Evolutionary conservation across 2,888 invertebrate species (phyloP).

Genomic region (Odiellus spinosus): DNA sequence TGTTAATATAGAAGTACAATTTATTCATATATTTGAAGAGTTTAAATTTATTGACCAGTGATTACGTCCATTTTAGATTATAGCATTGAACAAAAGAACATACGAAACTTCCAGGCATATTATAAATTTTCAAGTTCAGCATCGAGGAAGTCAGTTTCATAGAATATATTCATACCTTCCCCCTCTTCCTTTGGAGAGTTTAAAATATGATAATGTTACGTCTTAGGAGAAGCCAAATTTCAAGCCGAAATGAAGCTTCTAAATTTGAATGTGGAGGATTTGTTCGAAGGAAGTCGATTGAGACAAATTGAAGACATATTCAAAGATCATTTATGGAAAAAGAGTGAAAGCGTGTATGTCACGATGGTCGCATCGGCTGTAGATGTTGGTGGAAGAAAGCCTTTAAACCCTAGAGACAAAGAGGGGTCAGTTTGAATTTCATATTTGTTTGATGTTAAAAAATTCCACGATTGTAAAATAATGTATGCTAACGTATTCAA

Average conservation of each 20-base stretch:
- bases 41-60: too few relatives aligned
- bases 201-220: not conserved
- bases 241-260: slow-evolving; percentile 72
- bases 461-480: not conserved
- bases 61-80: too few relatives aligned
- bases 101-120: slow-evolving; percentile 53
- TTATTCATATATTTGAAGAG: too few relatives aligned
- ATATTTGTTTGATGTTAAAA: not conserved
- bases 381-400: slow-evolving; percentile 64
- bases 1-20: slow-evolving; percentile 21
- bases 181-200: too few relatives aligned
- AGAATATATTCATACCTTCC: not conserved
- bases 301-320: slow-evolving; percentile 60
- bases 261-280: slow-evolving; percentile 72
- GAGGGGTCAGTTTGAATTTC: slow-evolving; percentile 50
- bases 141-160: slow-evolving; percentile 34
- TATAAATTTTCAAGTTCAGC: slow-evolving; percentile 45
- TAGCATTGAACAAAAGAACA: slow-evolving; percentile 57
- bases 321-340: slow-evolving; percentile 52
- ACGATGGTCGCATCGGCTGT: slow-evolving; percentile 72
- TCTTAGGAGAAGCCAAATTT: slow-evolving; percentile 14
- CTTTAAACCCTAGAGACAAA: slow-evolving; percentile 62
- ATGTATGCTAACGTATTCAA: slow-evolving; percentile 26
- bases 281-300: slow-evolving; percentile 56
- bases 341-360: slow-evolving; percentile 53